Percentiles rank a stretch among this genome's conserved stretches.
These are phyloP conservation scores for Poeciliopsis prolifica DNA, from an alignment of 2,113 vertebrate genomes.

Conservation along the genomic window DNA sequence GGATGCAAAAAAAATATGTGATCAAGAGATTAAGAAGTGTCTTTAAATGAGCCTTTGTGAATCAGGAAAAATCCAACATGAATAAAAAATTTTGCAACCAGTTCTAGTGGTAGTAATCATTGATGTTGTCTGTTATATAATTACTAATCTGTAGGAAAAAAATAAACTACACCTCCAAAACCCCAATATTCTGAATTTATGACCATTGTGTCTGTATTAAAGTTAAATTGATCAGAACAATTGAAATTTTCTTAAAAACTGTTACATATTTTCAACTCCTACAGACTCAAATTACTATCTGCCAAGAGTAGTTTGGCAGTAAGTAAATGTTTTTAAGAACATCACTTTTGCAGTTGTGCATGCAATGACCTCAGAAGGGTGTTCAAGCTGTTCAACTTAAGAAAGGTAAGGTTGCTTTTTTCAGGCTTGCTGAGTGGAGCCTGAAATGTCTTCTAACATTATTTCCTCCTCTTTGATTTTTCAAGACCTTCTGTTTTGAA, in stretches of 20 bases:
- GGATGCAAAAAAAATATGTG: too few relatives aligned
- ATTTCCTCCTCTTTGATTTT: slow-evolving; percentile 20
- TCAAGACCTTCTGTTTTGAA: slow-evolving; percentile 17
- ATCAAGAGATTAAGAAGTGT: too few relatives aligned
- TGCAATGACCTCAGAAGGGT: neutral
- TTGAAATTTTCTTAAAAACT: neutral
- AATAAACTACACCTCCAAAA: too few relatives aligned
- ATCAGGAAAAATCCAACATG: too few relatives aligned
- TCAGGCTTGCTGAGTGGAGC: slow-evolving; percentile 12
- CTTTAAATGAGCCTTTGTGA: too few relatives aligned
- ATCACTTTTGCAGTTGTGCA: neutral
- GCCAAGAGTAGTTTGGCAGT: neutral
- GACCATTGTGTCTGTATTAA: neutral
- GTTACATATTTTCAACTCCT: neutral
- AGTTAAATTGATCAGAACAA: neutral
- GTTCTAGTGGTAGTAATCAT: too few relatives aligned
- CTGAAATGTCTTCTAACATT: slow-evolving; percentile 7
- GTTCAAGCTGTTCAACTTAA: slow-evolving; percentile 24
- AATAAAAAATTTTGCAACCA: too few relatives aligned
- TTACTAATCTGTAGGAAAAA: neutral
- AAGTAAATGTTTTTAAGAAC: slow-evolving; percentile 2
- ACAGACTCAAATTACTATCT: neutral
- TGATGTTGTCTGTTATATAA: neutral
- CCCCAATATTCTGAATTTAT: too few relatives aligned
- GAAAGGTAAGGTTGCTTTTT: neutral